Percentiles rank a stretch among this genome's conserved stretches.
Evolutionary conservation across 2,797 vertebrate genomes (phyloP).

Genomic region (Coregonus ussuriensis): DNA sequence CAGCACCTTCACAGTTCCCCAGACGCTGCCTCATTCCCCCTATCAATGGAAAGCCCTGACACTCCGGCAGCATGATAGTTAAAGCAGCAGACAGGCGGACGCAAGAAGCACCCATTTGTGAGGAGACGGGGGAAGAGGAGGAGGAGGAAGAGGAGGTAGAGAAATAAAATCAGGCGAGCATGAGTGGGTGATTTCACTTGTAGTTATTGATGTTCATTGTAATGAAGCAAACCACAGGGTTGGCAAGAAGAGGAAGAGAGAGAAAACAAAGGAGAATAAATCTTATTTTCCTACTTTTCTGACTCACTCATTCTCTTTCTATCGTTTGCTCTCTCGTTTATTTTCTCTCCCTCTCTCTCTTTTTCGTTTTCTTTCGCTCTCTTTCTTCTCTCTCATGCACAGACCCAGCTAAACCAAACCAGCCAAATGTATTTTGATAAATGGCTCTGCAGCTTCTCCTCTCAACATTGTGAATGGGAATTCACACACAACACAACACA

Average conservation of each 20-base stretch:
- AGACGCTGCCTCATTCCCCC: not conserved
- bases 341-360: not conserved
- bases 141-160: slow-evolving; percentile 2
- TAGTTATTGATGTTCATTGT: not conserved
- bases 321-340: not conserved
- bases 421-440: not conserved
- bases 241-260: too few species aligned
- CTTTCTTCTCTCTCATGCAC: not conserved
- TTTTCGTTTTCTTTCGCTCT: not conserved
- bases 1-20: not conserved
- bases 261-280: too few species aligned
- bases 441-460: not conserved
- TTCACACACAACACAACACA: not conserved
- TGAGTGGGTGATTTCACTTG: not conserved
- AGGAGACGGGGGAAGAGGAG: not conserved
- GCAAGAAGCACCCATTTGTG: not conserved
- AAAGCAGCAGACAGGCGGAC: not conserved
- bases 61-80: not conserved
- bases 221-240: not conserved
- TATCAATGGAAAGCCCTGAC: not conserved
- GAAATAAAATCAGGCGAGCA: not conserved
- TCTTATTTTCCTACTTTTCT: too few species aligned
- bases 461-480: not conserved
- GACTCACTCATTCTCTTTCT: not conserved
- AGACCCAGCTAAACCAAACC: not conserved